A percentile compares a stretch with the other conserved stretches of the same genome.
Evolutionary conservation across 53 echinoderm and acorn worm species (phyloP).

Genomic region (Echinometra lucunter): DNA sequence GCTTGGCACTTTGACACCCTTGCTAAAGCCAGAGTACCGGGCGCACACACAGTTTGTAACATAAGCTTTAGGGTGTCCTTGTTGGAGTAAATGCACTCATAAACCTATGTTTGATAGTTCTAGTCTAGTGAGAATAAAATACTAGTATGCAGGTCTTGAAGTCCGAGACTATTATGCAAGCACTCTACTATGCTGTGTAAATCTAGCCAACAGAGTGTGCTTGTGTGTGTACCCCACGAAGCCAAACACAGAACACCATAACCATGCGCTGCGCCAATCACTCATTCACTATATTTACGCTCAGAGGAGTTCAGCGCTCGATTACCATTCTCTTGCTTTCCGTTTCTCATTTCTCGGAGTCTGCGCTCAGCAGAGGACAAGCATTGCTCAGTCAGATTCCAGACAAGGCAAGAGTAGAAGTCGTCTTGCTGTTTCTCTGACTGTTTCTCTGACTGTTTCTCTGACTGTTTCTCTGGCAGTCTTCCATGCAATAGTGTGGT

Average conservation of each 20-base stretch:
- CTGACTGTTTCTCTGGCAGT: neutral
- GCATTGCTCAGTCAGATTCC: neutral
- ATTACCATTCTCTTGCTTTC: neutral
- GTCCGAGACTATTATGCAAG: neutral
- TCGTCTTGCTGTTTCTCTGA: neutral
- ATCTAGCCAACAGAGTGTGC: neutral
- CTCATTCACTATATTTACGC: neutral
- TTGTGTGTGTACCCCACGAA: neutral
- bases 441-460: neutral
- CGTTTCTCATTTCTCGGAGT: neutral
- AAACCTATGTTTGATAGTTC: neutral
- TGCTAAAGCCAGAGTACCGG: neutral
- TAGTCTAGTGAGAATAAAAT: neutral
- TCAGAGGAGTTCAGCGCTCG: neutral
- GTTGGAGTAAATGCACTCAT: neutral
- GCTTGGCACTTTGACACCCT: too few relatives aligned
- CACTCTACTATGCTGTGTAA: neutral
- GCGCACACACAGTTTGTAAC: neutral
- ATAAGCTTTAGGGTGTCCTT: neutral
- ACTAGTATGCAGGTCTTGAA: neutral
- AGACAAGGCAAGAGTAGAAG: constrained; percentile 4
- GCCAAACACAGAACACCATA: neutral
- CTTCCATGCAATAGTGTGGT: neutral
- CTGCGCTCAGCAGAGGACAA: neutral
- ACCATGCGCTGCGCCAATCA: neutral